phyloP scores from a whole-genome alignment of 2,888 invertebrate species.

The Andrena trimmerana region DNA sequence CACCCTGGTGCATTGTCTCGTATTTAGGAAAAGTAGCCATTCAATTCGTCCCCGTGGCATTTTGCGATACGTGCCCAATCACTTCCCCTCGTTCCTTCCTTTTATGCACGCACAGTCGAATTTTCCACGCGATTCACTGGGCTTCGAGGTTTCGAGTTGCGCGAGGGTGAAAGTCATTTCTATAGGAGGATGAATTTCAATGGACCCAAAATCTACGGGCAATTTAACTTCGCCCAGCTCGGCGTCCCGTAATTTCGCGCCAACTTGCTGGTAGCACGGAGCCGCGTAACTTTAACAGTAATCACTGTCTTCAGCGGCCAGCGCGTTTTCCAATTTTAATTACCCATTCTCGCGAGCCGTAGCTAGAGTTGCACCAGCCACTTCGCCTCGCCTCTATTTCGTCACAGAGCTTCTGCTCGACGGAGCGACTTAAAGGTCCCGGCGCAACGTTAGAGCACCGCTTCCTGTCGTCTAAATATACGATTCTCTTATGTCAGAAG shows the following conservation, averaged over 20 bases:
- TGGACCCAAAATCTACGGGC: slow-evolving; percentile 2
- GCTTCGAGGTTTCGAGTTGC: neutral
- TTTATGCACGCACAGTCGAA: neutral
- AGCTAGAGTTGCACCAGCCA: neutral
- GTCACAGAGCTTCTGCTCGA: slow-evolving; percentile 24
- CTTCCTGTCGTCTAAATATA: slow-evolving; percentile 66
- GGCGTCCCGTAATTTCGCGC: neutral
- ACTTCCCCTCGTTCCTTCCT: neutral
- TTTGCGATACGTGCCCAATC: neutral
- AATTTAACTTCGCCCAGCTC: neutral
- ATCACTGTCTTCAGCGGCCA: neutral
- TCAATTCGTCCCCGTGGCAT: neutral
- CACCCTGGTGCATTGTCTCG: neutral
- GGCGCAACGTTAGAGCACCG: slow-evolving; percentile 21
- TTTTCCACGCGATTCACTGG: neutral
- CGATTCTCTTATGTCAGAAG: slow-evolving; percentile 54
- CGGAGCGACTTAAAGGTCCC: slow-evolving; percentile 31
- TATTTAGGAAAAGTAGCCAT: neutral
- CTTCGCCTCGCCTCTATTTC: slow-evolving; percentile 21
- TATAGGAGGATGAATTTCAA: slow-evolving; percentile 9
- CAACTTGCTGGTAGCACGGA: neutral
- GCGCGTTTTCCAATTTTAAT: slow-evolving; percentile 11
- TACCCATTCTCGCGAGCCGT: neutral
- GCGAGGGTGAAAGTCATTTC: slow-evolving; percentile 1
- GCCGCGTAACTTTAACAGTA: slow-evolving; percentile 12